Conservation (phyloP, 2,797 vertebrate species). For the Knipowitschia caucasica region DNA sequence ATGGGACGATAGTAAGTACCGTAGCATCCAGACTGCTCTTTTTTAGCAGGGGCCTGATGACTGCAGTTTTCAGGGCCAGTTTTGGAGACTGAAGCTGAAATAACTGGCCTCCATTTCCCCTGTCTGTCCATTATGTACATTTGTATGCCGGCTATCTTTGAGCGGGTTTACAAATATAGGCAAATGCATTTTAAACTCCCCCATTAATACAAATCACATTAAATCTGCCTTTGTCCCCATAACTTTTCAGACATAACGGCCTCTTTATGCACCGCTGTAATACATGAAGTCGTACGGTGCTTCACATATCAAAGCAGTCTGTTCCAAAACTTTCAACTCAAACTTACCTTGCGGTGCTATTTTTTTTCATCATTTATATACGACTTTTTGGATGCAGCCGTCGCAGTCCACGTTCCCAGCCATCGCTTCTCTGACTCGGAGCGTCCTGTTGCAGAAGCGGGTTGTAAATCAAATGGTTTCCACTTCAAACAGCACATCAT, state of each 20-base stretch:
- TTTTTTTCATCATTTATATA: too few species aligned
- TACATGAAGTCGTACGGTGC: not conserved
- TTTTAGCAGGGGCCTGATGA: too few species aligned
- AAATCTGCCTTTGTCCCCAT: not conserved
- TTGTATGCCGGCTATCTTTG: not conserved
- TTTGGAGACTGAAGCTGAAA: too few species aligned
- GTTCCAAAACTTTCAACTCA: not conserved
- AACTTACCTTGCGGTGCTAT: not conserved
- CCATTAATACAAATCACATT: constrained; percentile 5
- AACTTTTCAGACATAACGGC: not conserved
- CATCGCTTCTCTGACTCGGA: constrained; percentile 15
- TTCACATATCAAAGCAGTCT: not conserved
- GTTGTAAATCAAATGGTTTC: constrained; percentile 36
- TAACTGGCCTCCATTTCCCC: too few species aligned
- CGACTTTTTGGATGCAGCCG: too few species aligned
- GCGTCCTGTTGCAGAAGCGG: constrained; percentile 15
- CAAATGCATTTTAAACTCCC: not conserved
- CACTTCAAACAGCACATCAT: constrained; percentile 42
- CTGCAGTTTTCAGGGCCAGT: too few species aligned
- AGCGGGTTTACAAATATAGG: not conserved
- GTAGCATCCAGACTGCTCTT: too few species aligned
- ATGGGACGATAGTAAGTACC: too few species aligned
- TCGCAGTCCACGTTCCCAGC: constrained; percentile 14
- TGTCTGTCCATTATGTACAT: not conserved
- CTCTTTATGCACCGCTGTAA: not conserved